Conservation (phyloP, 2,888 invertebrate species). For the Tachina fera region DNA sequence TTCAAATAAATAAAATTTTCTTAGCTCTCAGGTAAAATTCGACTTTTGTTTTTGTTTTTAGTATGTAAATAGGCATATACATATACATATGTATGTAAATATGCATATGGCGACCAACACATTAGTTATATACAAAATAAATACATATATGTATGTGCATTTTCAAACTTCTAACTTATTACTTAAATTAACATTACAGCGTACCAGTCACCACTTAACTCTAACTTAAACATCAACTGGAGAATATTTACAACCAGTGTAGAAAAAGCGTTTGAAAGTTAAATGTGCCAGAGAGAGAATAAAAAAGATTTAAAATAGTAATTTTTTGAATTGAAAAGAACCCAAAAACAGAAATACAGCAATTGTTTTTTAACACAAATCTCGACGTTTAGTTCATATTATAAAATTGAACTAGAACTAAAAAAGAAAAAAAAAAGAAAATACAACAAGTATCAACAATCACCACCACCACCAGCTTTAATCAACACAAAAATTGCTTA, state of each 20-base stretch:
- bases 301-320: constrained; percentile 46
- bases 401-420: constrained; percentile 59
- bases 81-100: too few species aligned
- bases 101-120: too few species aligned
- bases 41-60: too few species aligned
- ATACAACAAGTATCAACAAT: constrained; percentile 34
- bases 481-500: constrained; percentile 42
- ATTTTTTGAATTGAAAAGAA: constrained; percentile 47
- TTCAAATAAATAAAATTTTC: too few species aligned
- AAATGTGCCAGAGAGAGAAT: constrained; percentile 6
- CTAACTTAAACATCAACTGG: constrained; percentile 28
- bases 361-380: constrained; percentile 24
- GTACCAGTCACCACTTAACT: constrained; percentile 67
- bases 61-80: too few species aligned
- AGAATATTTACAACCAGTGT: not conserved
- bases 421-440: constrained; percentile 14
- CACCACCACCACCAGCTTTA: constrained; percentile 58
- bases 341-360: not conserved
- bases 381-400: constrained; percentile 64
- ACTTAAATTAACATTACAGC: constrained; percentile 50
- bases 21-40: too few species aligned
- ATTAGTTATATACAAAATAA: not conserved
- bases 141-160: not conserved
- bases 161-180: not conserved
- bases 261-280: constrained; percentile 1